Evolutionary conservation across 2,888 invertebrate genomes (phyloP).

Genomic region (Cataglyphis cursor): DNA sequence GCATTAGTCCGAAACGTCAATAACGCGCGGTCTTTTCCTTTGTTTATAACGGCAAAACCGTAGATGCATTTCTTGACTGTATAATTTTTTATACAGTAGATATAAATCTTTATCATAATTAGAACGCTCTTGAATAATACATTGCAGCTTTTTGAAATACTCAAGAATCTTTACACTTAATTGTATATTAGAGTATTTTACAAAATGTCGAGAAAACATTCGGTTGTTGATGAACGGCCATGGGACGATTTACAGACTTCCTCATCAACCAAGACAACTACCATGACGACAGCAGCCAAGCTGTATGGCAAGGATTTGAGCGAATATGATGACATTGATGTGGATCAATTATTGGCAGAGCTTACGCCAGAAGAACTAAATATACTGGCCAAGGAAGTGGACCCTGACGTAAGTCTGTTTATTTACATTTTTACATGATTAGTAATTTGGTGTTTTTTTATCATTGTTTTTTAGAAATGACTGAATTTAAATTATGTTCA

Average conservation of each 20-base stretch:
- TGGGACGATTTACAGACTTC: conserved; percentile 91
- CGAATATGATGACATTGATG: conserved; percentile 97
- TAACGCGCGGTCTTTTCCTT: background rate
- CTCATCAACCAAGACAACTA: conserved; percentile 95
- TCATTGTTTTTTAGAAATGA: background rate
- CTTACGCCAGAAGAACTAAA: conserved; percentile 98
- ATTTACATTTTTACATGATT: background rate
- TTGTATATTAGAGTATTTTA: background rate
- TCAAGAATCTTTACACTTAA: background rate
- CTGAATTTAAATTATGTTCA: conserved; percentile 21
- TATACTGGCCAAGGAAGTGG: conserved; percentile 99
- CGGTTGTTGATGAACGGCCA: conserved; percentile 71
- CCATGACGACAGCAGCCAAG: conserved; percentile 96
- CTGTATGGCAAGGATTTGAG: conserved; percentile 96
- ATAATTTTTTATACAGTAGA: background rate
- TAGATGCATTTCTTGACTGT: background rate
- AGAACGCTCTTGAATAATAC: background rate
- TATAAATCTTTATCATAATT: background rate
- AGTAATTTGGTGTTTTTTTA: background rate
- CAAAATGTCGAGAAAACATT: conserved; percentile 69
- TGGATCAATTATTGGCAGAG: conserved; percentile 97
- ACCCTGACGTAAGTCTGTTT: conserved; percentile 96
- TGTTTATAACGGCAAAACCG: background rate
- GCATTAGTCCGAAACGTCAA: conserved; percentile 2
- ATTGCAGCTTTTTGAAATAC: background rate